Evolutionary conservation across 2,113 vertebrate genomes (phyloP).

Genomic region (Pseudorasbora parva): DNA sequence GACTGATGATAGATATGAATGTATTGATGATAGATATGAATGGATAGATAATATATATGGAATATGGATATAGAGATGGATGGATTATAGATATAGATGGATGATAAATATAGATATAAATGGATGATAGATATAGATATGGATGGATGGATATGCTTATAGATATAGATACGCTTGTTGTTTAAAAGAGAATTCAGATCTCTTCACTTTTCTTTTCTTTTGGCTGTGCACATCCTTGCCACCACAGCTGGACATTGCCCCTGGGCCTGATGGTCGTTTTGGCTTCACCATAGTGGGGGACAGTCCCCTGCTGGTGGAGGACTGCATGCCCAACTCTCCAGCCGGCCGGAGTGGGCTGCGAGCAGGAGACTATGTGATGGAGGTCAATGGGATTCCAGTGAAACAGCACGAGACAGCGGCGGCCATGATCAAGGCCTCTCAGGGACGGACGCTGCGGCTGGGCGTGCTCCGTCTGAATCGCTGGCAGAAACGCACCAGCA

Average conservation of each 20-base stretch:
- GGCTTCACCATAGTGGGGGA: constrained; percentile 80
- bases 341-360: constrained; percentile 79
- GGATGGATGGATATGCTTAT: no score
- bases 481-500: constrained; percentile 72
- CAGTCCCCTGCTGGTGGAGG: constrained; percentile 81
- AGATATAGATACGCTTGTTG: background rate
- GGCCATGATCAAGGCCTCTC: constrained; percentile 78
- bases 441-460: constrained; percentile 73
- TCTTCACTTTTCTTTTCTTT: background rate
- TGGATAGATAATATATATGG: accelerated
- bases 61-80: no score
- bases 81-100: accelerated
- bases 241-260: constrained; percentile 73
- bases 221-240: background rate
- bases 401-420: constrained; percentile 73
- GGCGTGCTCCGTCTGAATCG: constrained; percentile 83
- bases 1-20: no score
- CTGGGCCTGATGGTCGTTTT: constrained; percentile 72
- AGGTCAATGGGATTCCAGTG: constrained; percentile 82
- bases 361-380: constrained; percentile 81
- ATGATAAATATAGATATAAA: no score
- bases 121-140: no score
- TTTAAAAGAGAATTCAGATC: background rate
- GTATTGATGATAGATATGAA: no score
- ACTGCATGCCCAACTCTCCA: constrained; percentile 75